phyloP scores from a whole-genome alignment of 2,113 vertebrate genomes.

The Mesoclemmys tuberculata region DNA sequence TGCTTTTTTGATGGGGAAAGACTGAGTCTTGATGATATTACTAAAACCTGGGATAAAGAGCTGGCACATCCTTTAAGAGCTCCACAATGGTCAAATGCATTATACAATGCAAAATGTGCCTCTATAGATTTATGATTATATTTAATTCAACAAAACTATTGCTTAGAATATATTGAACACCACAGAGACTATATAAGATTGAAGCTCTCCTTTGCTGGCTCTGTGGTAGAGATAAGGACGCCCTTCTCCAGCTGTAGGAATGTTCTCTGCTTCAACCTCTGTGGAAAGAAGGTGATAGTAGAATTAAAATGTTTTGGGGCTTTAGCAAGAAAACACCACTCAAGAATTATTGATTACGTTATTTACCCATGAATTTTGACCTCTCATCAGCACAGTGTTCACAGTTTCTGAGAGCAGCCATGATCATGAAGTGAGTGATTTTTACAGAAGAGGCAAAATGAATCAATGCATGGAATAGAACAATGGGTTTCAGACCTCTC shows the following conservation, averaged over 20 bases:
- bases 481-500: not conserved
- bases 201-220: not conserved
- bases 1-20: not conserved
- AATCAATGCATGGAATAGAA: not conserved
- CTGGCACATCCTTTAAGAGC: not conserved
- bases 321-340: not conserved
- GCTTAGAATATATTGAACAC: not conserved
- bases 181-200: not conserved
- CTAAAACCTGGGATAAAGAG: not conserved
- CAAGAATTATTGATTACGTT: not conserved
- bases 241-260: not conserved
- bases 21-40: not conserved
- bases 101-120: not conserved
- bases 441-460: not conserved
- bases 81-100: not conserved
- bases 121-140: not conserved
- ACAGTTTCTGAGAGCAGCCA: not conserved
- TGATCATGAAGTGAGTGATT: not conserved
- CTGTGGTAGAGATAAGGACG: rapidly evolving
- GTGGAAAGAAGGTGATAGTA: not conserved
- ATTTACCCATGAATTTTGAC: not conserved
- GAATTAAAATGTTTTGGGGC: not conserved
- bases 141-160: not conserved
- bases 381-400: not conserved
- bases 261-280: not conserved